These are phyloP conservation scores for Myodes glareolus DNA, from an alignment of 2,113 vertebrate species.

Conservation along the genomic window DNA sequence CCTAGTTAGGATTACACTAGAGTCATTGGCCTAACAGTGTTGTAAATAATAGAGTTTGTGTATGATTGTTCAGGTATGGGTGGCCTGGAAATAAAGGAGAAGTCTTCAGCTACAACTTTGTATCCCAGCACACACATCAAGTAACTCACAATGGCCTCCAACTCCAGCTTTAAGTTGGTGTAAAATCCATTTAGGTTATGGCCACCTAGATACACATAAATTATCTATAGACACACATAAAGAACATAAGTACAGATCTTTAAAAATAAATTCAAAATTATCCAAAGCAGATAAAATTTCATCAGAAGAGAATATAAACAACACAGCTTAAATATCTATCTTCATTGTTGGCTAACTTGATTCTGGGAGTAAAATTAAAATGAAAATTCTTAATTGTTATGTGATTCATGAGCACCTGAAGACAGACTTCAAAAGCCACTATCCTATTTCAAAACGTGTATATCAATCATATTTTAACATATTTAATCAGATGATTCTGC, in stretches of 20 bases:
- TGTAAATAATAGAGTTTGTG: too few species aligned
- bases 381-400: not conserved
- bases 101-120: too few species aligned
- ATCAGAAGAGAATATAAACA: not conserved
- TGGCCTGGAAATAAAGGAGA: too few species aligned
- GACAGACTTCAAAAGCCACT: not conserved
- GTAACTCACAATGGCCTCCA: not conserved
- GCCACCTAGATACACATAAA: not conserved
- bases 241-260: too few species aligned
- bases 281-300: not conserved
- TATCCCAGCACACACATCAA: not conserved
- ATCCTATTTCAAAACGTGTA: not conserved
- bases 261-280: not conserved
- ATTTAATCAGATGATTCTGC: not conserved
- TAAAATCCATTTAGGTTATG: not conserved
- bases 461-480: conserved; percentile 15
- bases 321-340: not conserved
- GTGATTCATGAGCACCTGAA: not conserved
- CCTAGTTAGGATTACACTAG: too few species aligned
- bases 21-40: too few species aligned
- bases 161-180: not conserved
- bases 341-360: not conserved
- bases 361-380: not conserved
- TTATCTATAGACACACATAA: not conserved
- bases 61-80: too few species aligned